phyloP scores from a whole-genome alignment of 37 sponge, comb jelly and placozoan genomes.

The Theonella swinhoei region DNA sequence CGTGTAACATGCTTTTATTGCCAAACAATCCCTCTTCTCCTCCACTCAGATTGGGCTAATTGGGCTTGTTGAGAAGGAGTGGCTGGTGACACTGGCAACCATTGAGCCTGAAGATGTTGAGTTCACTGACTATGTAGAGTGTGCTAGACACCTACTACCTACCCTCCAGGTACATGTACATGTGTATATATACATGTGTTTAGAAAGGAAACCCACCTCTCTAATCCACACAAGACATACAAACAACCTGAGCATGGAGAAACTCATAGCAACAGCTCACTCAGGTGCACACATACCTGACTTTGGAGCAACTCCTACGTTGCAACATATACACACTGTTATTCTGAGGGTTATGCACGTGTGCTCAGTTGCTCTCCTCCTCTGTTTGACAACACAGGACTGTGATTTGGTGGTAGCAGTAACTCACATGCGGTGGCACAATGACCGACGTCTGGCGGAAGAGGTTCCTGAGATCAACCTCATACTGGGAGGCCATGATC shows the following conservation, averaged over 20 bases:
- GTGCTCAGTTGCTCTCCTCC: too few species aligned
- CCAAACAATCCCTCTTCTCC: too few species aligned
- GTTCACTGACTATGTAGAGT: slow-evolving; percentile 73
- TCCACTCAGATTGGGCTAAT: slow-evolving; percentile 80
- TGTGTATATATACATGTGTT: too few species aligned
- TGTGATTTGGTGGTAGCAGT: slow-evolving; percentile 81
- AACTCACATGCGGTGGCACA: slow-evolving; percentile 85
- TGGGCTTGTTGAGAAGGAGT: slow-evolving; percentile 82
- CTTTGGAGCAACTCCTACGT: too few species aligned
- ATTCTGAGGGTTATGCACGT: too few species aligned
- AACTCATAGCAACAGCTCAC: too few species aligned
- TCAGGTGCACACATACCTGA: too few species aligned
- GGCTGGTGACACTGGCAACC: slow-evolving; percentile 78
- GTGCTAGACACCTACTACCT: slow-evolving; percentile 43
- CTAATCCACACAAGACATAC: too few species aligned
- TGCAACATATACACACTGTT: too few species aligned
- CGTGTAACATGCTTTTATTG: too few species aligned
- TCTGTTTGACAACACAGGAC: slow-evolving; percentile 13
- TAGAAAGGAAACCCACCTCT: too few species aligned
- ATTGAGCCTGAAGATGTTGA: slow-evolving; percentile 50
- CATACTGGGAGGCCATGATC: slow-evolving; percentile 86
- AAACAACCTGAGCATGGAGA: too few species aligned
- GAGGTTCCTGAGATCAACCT: slow-evolving; percentile 61
- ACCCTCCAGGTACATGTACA: slow-evolving; percentile 49
- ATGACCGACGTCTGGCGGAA: slow-evolving; percentile 64